These are phyloP conservation scores for Drosophila ercepeae DNA, from an alignment of 1,140 invertebrate species.

Conservation along the genomic window DNA sequence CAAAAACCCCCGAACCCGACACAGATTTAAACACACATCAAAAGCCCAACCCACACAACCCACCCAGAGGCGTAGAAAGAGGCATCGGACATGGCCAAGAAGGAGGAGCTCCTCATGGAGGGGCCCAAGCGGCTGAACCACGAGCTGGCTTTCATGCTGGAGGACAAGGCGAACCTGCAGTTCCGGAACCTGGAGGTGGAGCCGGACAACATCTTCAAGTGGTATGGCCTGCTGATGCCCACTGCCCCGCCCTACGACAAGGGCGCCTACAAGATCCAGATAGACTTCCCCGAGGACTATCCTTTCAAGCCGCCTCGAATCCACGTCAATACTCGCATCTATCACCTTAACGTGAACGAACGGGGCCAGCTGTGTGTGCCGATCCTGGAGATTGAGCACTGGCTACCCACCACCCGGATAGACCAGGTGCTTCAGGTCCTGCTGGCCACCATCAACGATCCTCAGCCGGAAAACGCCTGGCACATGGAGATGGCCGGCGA, in stretches of 20 bases:
- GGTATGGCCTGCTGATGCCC: conserved; percentile 95
- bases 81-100: conserved; percentile 24
- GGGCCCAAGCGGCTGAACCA: conserved; percentile 88
- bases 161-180: conserved; percentile 90
- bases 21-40: neutral
- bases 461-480: conserved; percentile 98
- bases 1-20: conserved; percentile 18
- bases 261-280: conserved; percentile 98
- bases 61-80: neutral
- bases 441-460: conserved; percentile 97
- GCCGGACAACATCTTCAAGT: conserved; percentile 96
- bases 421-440: conserved; percentile 99
- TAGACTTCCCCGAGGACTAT: conserved; percentile 99
- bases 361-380: conserved; percentile 99
- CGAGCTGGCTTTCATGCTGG: conserved; percentile 93
- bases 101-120: conserved; percentile 85
- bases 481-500: conserved; percentile 97
- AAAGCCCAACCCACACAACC: too few relatives aligned
- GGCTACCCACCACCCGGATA: conserved; percentile 99
- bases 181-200: conserved; percentile 96
- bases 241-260: conserved; percentile 98
- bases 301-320: conserved; percentile 99
- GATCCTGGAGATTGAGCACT: conserved; percentile 98
- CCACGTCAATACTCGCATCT: conserved; percentile 99
- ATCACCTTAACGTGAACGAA: conserved; percentile 99